Conservation (phyloP, 2,113 vertebrate genomes). For the Neolamprologus ventralis region DNA sequence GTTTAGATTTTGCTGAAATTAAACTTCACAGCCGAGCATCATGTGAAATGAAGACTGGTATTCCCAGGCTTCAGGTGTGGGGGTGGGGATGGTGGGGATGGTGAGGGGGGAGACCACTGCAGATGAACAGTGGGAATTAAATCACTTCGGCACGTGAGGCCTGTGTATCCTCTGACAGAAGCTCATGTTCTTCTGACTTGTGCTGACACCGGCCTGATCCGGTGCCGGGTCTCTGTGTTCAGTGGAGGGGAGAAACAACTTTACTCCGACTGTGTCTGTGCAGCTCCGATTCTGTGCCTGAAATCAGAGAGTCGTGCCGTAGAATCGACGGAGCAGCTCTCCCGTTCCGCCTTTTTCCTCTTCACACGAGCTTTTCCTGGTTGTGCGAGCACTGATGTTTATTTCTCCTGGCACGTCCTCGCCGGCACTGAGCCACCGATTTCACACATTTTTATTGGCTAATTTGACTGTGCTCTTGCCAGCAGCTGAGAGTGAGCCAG, state of each 20-base stretch:
- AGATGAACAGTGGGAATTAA: constrained; percentile 45
- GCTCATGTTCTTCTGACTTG: constrained; percentile 42
- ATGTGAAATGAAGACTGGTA: constrained; percentile 59
- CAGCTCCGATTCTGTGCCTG: not conserved
- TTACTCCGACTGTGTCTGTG: constrained; percentile 20
- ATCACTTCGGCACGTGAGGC: constrained; percentile 28
- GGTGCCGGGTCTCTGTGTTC: constrained; percentile 16
- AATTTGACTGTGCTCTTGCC: constrained; percentile 72
- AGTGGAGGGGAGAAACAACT: constrained; percentile 22
- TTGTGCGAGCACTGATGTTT: constrained; percentile 65
- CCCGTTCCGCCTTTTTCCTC: constrained; percentile 31
- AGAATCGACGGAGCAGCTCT: constrained; percentile 30
- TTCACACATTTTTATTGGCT: constrained; percentile 76
- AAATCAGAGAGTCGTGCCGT: constrained; percentile 11
- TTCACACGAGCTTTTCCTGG: constrained; percentile 42
- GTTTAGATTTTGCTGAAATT: constrained; percentile 75
- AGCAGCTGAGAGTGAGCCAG: constrained; percentile 64
- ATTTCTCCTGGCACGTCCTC: constrained; percentile 73
- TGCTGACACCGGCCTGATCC: constrained; percentile 32
- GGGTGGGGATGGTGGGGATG: not conserved
- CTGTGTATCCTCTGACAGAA: constrained; percentile 46
- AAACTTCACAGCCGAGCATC: constrained; percentile 63
- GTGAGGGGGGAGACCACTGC: not conserved
- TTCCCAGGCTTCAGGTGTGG: constrained; percentile 18
- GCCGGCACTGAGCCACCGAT: constrained; percentile 61